Base-by-base conservation (phyloP, 2,113 vertebrate genomes). In the Phrynocephalus versicolor region DNA sequence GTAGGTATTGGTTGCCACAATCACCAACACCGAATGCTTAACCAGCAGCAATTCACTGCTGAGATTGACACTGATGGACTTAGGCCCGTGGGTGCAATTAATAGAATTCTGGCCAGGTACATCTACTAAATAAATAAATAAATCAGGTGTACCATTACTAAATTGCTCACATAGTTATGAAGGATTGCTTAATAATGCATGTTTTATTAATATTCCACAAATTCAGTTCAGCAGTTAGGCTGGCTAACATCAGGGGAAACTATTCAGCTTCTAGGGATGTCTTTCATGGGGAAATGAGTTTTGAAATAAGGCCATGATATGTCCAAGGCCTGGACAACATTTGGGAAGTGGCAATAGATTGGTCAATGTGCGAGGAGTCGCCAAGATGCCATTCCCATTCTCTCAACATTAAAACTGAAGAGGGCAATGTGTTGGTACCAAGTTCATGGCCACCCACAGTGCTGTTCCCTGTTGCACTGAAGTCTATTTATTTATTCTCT, bases 341-440 rank as follows among this genome's bases (percentile, higher is more conserved):
- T 60, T 87, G 80, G 23, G 69, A 35, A 45, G 23, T 64, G 33
- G n/a, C 71, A 76, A 8, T 13, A 25, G 64, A 67, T 57, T 58
- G 57, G 67, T 60, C 23, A 1, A 9, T 25, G 13, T 57, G 19
- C 55, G 64, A 58, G 16, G 37, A 77, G n/a, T 51, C 57, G 67
- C 25, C 23, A 76, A 39, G 16, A 12, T 25, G 71, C 51, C 64
- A 25, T 7, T 12, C 15, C 41, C 0, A 14, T 12, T 41, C 55
- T 4, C 45, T 0, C 10, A 2, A 2, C 0, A 1, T 41, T 21
- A 13, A 64, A 0, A 69, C 0, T 6, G 25, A n/a, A 16, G 27
- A 70, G 1, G 18, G 0, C 3, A 76, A 35, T 19, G 73, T 55
- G 16, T 18, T 33, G 0, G 1, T 33, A 0, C 41, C 3, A 27